Evolutionary conservation across 1,140 invertebrate genomes (phyloP), one percentile per base, ranked within the genome.

Genomic region (Bombus ignitus): DNA sequence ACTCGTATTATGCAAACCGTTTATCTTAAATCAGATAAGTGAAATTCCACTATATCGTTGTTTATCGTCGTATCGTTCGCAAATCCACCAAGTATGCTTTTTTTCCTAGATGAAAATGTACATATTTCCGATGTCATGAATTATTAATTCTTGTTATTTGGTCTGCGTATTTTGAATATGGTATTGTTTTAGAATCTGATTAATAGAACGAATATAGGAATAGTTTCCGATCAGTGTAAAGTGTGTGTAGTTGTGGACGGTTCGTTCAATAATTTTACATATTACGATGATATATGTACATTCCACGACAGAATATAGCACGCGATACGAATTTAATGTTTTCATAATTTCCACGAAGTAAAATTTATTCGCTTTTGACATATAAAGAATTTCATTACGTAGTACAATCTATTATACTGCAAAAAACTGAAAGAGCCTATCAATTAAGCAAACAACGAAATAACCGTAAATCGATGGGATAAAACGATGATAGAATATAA

Each of bases 161-260:
- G 37, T 44, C 22, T 3, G 39, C 35, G 73, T 28, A 70, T 35
- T 42, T 77, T 22, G 81, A 70, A 83, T n/a, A 37, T 57, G 62
- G 25, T 70, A 70, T 77, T 83, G 70, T 77, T 83, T 65, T 37
- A 12, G 59, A 28, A 66, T 37, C 22, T 77, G 65, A 83, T 83
- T 83, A 83, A 83, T 70, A 10, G 37, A 47, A 47, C 44, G 73
- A 83, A 39, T 83, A 53, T 44, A 68, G 35, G 10, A n/a, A 53
- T 83, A 68, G 81, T 53, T 28, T 10, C 10, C 32, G 22, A 47
- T 22, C 15, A 6, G 35, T 2, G 18, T n/a, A 32, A 32, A 68
- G 32, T 37, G 2, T 42, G 2, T 47, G 15, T 39, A 71, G 71
- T 59, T 59, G 22, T 42, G 35, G 28, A 57, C n/a, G 47, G 10